Percentiles rank a stretch among this genome's conserved stretches.
phyloP scores from a whole-genome alignment of 1,140 invertebrate species.

The Nomia melanderi region DNA sequence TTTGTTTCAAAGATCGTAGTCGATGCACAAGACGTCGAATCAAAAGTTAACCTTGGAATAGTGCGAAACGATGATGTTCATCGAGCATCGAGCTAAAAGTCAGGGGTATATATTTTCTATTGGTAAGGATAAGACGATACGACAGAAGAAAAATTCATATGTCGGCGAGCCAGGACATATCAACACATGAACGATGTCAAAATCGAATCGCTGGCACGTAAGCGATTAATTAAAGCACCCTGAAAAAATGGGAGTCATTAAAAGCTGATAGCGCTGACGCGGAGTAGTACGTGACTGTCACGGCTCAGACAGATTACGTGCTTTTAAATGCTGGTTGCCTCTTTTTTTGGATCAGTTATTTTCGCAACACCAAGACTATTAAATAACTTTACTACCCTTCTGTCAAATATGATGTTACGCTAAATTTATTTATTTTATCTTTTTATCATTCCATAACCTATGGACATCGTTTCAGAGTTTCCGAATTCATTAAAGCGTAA shows the following conservation, averaged over 20 bases:
- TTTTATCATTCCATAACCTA: too few species aligned
- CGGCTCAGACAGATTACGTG: constrained; percentile 17
- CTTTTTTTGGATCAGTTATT: constrained; percentile 5
- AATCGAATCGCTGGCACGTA: constrained; percentile 8
- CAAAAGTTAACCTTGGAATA: too few species aligned
- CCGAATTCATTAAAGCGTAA: too few species aligned
- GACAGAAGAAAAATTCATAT: neutral
- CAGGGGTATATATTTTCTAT: too few species aligned
- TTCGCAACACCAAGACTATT: neutral
- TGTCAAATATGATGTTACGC: too few species aligned
- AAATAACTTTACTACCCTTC: neutral
- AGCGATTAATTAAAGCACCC: constrained; percentile 29
- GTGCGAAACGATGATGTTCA: too few species aligned
- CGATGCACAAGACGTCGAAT: too few species aligned
- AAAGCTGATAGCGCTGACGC: constrained; percentile 7
- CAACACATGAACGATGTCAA: constrained; percentile 7
- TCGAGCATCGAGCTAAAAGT: too few species aligned
- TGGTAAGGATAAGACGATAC: too few species aligned
- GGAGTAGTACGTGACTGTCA: constrained; percentile 29
- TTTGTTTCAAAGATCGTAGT: too few species aligned
- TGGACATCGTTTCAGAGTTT: too few species aligned
- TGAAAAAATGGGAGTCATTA: constrained; percentile 32
- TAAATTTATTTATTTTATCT: neutral
- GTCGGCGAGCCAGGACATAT: neutral
- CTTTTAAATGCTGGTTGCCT: neutral